Base-by-base conservation (phyloP, 2,888 invertebrate species). In the Caenorhabditis sp. region DNA sequence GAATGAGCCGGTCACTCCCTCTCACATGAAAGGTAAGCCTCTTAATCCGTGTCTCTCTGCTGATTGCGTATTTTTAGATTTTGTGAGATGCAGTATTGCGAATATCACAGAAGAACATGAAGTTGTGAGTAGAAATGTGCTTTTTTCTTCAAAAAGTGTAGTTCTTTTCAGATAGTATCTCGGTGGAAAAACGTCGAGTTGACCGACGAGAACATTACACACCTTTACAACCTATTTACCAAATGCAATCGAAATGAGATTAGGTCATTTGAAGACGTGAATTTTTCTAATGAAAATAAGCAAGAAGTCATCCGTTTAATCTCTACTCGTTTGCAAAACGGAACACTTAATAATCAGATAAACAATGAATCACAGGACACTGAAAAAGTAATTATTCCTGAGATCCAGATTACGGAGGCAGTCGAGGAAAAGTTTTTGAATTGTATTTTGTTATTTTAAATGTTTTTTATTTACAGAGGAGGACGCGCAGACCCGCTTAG, bases 201-300 rank as follows among this genome's bases (percentile, higher is more conserved):
- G 22, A 53, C 28, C 37, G 61, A 67, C 0, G 76, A 76, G 24
- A 76, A 76, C 67, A 67, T 55, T 28, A 40, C 11, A 61, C 67
- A 76, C 68, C 67, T 76, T 0, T 47, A 53, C 51, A 67, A 53
- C 44, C 47, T 76, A 9, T 76, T 76, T 61, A 61, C 51, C 20
- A 53, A 35, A 6, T 76, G 76, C 40, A 68, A 22, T 13, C 40
- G 32, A 53, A 51, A 51, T 15, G 65, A 76, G 8, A 32, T 76
- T 11, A 67, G 61, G 5, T 6, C 53, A 15, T 76, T 76, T 24
- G 76, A 76, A 28, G 44, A 61, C 1, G 35, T 18, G 11, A 72
- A 72, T 18, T 72, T 72, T 58, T 6, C 62, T 26, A 20, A 32
- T 0, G 35, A 62, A 1, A 18, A 51, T 1, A 28, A 53, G 24